Base-by-base conservation (phyloP, 2,888 invertebrate genomes). In the Sthenelais limicola region DNA sequence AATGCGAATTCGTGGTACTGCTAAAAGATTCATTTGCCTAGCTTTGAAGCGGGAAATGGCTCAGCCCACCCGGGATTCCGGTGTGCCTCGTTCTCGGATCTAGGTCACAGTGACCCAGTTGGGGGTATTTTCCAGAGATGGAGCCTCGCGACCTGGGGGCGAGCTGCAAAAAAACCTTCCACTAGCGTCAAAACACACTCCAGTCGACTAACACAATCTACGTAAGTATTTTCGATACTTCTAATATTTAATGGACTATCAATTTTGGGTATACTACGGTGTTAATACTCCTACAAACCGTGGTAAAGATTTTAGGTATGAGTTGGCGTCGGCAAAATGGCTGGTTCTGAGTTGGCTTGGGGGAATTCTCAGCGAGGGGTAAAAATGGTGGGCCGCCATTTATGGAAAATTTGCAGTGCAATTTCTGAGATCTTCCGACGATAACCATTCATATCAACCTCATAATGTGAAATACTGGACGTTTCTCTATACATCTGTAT, bases 51-150 rank as follows among this genome's bases (percentile, higher is more conserved):
- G n/a, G n/a, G n/a, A n/a, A n/a, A n/a, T n/a, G n/a, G n/a, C n/a
- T n/a, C n/a, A n/a, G n/a, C n/a, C 38, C 62, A n/a, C 62, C 5
- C 43, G 62, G 62, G 62, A 62, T 62, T 62, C 62, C 62, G 38
- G 38, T 3, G 26, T 1, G 62, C 62, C 62, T 62, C 62, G 62
- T 33, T 62, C 38, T 35, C 24, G 52, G 7, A 70, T 32, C 26
- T 70, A 70, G 70, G 70, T 70, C 70, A 70, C 28, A 2, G 9
- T 52, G 70, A 24, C 70, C 70, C 70, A 70, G 70, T 70, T 70
- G 70, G 70, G 70, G 70, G 70, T 70, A 70, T 62, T 62, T 62
- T 62, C 62, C 62, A 24, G 28, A 35, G 35, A 62, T 62, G 62
- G 62, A 62, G 62, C 62, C 62, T 62, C 35, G 35, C 62, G 62